These are phyloP conservation scores for Cheilosia variabilis DNA, from an alignment of 2,888 invertebrate genomes.

Conservation along the genomic window DNA sequence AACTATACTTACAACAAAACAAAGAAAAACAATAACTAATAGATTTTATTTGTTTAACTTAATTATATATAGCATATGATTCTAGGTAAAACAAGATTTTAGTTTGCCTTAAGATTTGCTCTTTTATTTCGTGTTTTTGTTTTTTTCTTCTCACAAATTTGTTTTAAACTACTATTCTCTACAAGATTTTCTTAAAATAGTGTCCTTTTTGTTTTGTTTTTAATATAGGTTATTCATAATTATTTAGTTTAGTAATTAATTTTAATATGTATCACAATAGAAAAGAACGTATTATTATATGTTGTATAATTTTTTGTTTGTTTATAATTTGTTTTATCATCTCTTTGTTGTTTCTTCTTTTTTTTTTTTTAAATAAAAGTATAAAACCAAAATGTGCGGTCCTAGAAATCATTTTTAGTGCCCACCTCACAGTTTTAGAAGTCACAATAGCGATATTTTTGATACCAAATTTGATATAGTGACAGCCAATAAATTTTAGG, in stretches of 20 bases:
- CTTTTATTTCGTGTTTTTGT: constrained; percentile 10
- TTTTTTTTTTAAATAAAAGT: constrained; percentile 25
- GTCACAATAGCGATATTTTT: no score
- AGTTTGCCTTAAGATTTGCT: constrained; percentile 18
- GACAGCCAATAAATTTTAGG: no score
- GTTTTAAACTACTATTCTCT: constrained; percentile 74
- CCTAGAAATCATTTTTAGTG: no score
- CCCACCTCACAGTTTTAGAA: no score
- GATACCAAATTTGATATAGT: no score
- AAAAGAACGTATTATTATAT: constrained; percentile 64
- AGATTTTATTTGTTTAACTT: constrained; percentile 32
- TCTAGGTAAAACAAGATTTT: constrained; percentile 60
- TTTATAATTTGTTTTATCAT: constrained; percentile 49
- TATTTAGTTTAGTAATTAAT: constrained; percentile 75
- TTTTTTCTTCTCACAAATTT: constrained; percentile 65
- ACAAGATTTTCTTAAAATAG: constrained; percentile 73
- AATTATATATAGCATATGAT: constrained; percentile 36
- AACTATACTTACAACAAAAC: constrained; percentile 46
- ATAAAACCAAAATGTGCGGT: constrained; percentile 29
- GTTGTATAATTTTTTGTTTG: constrained; percentile 46
- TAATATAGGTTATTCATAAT: constrained; percentile 68
- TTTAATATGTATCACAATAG: constrained; percentile 73
- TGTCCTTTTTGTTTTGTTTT: constrained; percentile 70
- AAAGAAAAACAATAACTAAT: constrained; percentile 54
- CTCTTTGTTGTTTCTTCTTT: constrained; percentile 6